Conservation (phyloP, 2,113 vertebrate species). For the human (Homo sapiens) region DNA sequence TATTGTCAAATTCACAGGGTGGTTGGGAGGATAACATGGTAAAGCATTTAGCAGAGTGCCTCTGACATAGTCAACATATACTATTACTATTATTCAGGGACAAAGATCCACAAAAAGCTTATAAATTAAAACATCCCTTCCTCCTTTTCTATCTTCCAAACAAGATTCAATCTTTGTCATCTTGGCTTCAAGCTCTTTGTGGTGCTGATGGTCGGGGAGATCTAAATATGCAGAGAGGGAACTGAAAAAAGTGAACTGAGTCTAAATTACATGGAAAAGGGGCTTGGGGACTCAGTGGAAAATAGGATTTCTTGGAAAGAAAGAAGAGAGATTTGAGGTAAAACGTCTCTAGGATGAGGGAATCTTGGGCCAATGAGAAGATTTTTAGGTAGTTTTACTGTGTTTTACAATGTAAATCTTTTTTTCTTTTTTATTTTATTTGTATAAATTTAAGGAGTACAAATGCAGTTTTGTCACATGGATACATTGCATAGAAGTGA, state of each 20-base stretch:
- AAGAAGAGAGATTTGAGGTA: background rate
- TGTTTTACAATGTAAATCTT: background rate
- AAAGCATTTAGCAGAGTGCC: background rate
- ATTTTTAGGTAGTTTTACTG: background rate
- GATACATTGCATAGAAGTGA: background rate
- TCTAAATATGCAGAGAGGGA: constrained; percentile 1
- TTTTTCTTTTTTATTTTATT: background rate
- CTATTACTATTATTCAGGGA: background rate
- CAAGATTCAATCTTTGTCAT: background rate
- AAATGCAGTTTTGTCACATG: background rate
- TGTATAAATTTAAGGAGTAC: background rate
- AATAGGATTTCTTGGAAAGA: constrained; percentile 5
- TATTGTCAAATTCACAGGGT: constrained; percentile 18
- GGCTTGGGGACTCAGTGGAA: background rate
- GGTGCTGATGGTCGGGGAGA: background rate
- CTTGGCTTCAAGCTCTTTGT: background rate
- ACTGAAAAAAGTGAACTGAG: background rate
- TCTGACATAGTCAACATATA: constrained; percentile 15
- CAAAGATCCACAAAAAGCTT: constrained; percentile 9
- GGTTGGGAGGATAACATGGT: background rate
- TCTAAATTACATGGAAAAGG: background rate
- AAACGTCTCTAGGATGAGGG: background rate
- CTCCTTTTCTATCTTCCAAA: constrained; percentile 24
- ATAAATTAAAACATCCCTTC: background rate
- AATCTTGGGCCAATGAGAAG: background rate